Conservation (phyloP, 2,113 vertebrate species). For the Lamprologus sp. region DNA sequence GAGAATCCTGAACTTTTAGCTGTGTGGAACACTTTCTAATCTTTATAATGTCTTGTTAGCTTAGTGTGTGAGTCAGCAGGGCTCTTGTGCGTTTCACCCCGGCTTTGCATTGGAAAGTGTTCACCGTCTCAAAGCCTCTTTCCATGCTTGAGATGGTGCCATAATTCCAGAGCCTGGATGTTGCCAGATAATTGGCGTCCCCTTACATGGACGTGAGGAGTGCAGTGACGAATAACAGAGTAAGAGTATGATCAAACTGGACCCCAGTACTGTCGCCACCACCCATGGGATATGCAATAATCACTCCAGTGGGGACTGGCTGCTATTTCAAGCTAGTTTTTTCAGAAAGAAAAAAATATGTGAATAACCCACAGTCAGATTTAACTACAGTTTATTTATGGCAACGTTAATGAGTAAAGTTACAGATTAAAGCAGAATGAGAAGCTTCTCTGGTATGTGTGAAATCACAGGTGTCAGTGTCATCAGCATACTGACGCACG, state of each 20-base stretch:
- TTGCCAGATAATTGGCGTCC: conserved; percentile 18
- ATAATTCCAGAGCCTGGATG: conserved; percentile 37
- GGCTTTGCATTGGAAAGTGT: conserved; percentile 6
- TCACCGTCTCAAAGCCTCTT: conserved; percentile 21
- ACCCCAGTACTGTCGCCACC: background rate
- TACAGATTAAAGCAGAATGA: background rate
- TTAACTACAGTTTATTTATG: background rate
- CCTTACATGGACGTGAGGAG: conserved; percentile 37
- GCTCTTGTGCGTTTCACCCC: background rate
- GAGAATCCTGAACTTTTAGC: background rate
- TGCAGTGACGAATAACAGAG: background rate
- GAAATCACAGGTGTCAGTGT: background rate
- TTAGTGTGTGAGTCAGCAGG: conserved; percentile 6
- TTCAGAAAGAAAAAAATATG: background rate
- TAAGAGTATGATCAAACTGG: background rate
- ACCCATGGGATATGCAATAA: background rate
- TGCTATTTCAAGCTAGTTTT: background rate
- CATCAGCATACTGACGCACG: background rate
- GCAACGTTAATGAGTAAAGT: background rate
- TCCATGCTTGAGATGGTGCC: conserved; percentile 48
- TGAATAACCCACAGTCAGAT: background rate
- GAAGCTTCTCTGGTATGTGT: background rate
- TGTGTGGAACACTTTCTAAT: background rate
- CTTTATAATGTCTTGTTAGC: background rate
- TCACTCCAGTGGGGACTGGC: background rate